Percentiles rank a stretch among this genome's conserved stretches.
These are phyloP conservation scores for Spongilla lacustris DNA, from an alignment of 37 sponge, comb jelly and placozoan genomes.

Conservation along the genomic window DNA sequence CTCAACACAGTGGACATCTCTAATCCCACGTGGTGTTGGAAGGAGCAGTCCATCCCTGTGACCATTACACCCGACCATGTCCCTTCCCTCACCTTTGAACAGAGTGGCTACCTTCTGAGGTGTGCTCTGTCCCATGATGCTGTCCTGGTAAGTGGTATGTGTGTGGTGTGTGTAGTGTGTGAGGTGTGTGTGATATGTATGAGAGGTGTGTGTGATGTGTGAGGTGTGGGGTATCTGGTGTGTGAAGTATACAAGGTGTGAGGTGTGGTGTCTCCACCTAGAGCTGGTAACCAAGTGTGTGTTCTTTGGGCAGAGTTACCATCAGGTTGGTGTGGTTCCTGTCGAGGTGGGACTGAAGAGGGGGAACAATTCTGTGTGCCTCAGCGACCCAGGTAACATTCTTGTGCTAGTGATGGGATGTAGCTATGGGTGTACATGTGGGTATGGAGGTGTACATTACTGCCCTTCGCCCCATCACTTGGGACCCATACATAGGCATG, in stretches of 20 bases:
- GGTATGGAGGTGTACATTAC: too few relatives aligned
- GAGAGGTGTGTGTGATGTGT: not conserved
- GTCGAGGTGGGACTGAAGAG: not conserved
- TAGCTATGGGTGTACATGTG: not conserved
- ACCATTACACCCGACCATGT: slow-evolving; percentile 8
- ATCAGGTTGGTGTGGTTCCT: not conserved
- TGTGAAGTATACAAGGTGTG: not conserved
- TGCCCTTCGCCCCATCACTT: too few relatives aligned
- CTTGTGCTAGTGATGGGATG: too few relatives aligned
- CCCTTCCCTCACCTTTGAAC: slow-evolving; percentile 26
- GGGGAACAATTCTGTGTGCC: slow-evolving; percentile 28
- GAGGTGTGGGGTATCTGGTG: not conserved
- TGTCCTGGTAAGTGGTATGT: slow-evolving; percentile 31
- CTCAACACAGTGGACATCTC: slow-evolving; percentile 28
- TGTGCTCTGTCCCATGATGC: slow-evolving; percentile 39
- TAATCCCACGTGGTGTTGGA: slow-evolving; percentile 77
- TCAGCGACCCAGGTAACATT: slow-evolving; percentile 7
- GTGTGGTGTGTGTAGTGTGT: not conserved
- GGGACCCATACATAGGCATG: too few relatives aligned
- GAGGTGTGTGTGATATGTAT: not conserved
- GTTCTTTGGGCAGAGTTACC: not conserved
- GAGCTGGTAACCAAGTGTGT: too few relatives aligned
- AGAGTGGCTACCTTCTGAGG: slow-evolving; percentile 51
- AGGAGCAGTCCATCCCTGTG: slow-evolving; percentile 2
- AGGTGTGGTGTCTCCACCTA: not conserved